phyloP scores from a whole-genome alignment of 2,113 vertebrate genomes.

The Phaetusa simplex region DNA sequence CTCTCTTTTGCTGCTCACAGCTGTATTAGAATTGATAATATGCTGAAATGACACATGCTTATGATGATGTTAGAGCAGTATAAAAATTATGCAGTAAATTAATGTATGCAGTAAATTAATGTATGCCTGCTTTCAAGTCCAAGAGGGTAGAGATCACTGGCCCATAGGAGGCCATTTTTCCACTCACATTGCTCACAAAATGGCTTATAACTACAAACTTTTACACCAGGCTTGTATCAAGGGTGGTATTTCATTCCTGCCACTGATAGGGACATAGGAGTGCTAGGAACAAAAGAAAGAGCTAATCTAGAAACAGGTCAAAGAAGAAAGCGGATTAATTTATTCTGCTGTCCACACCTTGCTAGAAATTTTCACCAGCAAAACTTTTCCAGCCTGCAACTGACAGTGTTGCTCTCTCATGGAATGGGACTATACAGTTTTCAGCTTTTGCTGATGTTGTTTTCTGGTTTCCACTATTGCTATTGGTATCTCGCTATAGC shows the following conservation, averaged over 20 bases:
- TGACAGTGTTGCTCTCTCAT: not conserved
- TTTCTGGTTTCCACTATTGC: not conserved
- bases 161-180: not conserved
- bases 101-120: not conserved
- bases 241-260: not conserved
- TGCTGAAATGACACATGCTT: not conserved
- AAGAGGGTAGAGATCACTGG: not conserved
- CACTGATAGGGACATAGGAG: not conserved
- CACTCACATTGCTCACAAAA: not conserved
- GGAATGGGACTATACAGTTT: not conserved
- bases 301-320: not conserved
- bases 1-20: not conserved
- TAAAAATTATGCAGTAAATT: conserved; percentile 13
- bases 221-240: not conserved
- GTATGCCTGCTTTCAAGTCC: not conserved
- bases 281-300: not conserved
- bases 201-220: not conserved
- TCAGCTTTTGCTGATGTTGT: not conserved
- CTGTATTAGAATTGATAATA: conserved; percentile 27
- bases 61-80: not conserved
- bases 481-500: not conserved
- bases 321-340: not conserved
- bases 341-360: not conserved
- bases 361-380: not conserved
- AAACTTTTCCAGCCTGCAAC: not conserved